Evolutionary conservation across 2,113 vertebrate species (phyloP).

Genomic region (Alethe diademata): DNA sequence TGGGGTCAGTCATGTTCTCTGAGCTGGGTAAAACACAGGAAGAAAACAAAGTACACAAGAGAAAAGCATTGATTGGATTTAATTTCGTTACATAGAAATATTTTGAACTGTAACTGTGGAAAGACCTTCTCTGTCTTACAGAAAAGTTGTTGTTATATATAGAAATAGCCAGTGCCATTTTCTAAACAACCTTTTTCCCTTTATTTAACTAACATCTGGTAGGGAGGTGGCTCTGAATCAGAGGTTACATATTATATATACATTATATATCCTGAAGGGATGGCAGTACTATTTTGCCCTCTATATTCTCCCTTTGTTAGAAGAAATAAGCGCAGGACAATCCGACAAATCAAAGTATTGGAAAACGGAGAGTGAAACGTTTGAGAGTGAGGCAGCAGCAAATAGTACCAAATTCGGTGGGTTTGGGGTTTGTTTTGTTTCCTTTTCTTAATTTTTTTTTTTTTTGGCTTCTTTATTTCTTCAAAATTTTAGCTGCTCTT

Average conservation of each 20-base stretch:
- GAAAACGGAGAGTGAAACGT: not conserved
- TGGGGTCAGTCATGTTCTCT: not conserved
- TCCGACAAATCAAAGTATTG: not conserved
- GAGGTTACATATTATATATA: not conserved
- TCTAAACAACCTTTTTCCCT: not conserved
- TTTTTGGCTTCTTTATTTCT: slow-evolving; percentile 18
- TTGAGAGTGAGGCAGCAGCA: not conserved
- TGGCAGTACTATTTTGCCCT: not conserved
- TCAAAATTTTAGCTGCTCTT: slow-evolving; percentile 39
- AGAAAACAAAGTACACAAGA: not conserved
- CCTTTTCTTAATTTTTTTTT: not conserved
- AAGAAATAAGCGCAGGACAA: not conserved
- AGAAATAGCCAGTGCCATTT: not conserved
- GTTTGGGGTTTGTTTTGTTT: not conserved
- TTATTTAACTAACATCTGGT: not conserved
- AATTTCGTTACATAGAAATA: not conserved
- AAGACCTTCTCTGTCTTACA: not conserved
- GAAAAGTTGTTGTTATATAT: not conserved
- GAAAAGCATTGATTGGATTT: not conserved
- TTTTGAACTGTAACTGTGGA: not conserved
- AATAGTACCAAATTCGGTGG: not conserved
- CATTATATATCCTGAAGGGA: not conserved
- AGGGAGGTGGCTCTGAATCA: not conserved
- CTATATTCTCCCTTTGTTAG: not conserved
- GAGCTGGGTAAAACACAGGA: not conserved